Conservation (phyloP, 2,888 invertebrate genomes). For the Philonicus albiceps region DNA sequence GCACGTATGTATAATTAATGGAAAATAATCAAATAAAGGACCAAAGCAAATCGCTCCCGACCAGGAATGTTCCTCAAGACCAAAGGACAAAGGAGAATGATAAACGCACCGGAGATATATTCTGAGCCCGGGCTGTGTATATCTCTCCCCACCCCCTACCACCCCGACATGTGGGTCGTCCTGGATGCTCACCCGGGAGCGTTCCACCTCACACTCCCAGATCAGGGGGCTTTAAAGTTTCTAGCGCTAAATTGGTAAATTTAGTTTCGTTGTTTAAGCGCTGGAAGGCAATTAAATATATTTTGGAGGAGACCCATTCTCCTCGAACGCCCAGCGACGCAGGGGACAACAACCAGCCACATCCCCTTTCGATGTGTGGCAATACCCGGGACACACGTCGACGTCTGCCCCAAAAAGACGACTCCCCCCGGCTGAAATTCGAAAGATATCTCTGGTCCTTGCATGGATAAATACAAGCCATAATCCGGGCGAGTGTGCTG, state of each 20-base stretch:
- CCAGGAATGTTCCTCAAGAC: conserved; percentile 46
- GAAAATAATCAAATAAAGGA: conserved; percentile 49
- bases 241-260: conserved; percentile 44
- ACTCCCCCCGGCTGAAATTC: not conserved
- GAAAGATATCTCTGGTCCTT: conserved; percentile 20
- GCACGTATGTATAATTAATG: conserved; percentile 49
- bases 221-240: conserved; percentile 31
- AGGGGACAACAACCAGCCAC: not conserved
- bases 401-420: not conserved
- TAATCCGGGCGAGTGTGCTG: conserved; percentile 1
- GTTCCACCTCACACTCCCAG: not conserved
- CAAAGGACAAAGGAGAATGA: conserved; percentile 41
- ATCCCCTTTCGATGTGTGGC: not conserved
- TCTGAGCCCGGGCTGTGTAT: not conserved
- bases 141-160: too few relatives aligned
- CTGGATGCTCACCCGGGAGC: not conserved
- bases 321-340: not conserved
- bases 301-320: conserved; percentile 31
- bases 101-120: conserved; percentile 39
- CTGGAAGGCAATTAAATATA: conserved; percentile 46
- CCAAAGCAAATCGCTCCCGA: conserved; percentile 48
- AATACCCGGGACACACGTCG: not conserved
- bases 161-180: not conserved
- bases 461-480: conserved; percentile 29
- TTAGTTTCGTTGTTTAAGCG: conserved; percentile 45